Conservation (phyloP, 2,113 vertebrate genomes). For the Atherinomorus stipes region DNA sequence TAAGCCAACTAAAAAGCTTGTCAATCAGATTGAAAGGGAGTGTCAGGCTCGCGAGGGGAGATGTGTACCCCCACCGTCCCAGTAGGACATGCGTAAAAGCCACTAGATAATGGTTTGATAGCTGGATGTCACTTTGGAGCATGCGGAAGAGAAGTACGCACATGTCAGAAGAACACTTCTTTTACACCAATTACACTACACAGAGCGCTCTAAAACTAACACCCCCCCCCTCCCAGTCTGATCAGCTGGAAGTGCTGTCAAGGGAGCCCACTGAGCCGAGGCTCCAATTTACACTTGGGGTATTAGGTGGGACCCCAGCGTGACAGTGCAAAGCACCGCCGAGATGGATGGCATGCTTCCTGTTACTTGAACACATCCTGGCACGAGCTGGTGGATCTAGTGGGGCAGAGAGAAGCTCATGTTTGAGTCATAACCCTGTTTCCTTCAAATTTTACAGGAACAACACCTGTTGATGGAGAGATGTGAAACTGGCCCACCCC, state of each 20-base stretch:
- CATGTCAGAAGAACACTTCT: constrained; percentile 66
- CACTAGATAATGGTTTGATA: constrained; percentile 73
- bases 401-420: constrained; percentile 62
- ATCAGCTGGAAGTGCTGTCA: constrained; percentile 63
- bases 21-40: constrained; percentile 68
- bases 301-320: constrained; percentile 73
- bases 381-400: constrained; percentile 39
- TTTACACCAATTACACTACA: constrained; percentile 80
- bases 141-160: constrained; percentile 37
- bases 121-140: constrained; percentile 68
- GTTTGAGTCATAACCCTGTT: constrained; percentile 76
- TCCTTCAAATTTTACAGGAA: constrained; percentile 13
- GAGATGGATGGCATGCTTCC: constrained; percentile 47
- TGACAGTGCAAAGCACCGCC: constrained; percentile 62
- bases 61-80: neutral
- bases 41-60: constrained; percentile 37
- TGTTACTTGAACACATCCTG: constrained; percentile 44
- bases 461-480: constrained; percentile 71
- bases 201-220: constrained; percentile 41
- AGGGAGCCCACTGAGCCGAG: constrained; percentile 64
- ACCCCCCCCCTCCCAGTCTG: constrained; percentile 13
- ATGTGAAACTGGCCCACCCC: constrained; percentile 8
- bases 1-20: constrained; percentile 58
- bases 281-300: constrained; percentile 79
- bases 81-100: constrained; percentile 53